Evolutionary conservation across 2,888 invertebrate species (phyloP).

Genomic region (Rotaria magnacalcarata): DNA sequence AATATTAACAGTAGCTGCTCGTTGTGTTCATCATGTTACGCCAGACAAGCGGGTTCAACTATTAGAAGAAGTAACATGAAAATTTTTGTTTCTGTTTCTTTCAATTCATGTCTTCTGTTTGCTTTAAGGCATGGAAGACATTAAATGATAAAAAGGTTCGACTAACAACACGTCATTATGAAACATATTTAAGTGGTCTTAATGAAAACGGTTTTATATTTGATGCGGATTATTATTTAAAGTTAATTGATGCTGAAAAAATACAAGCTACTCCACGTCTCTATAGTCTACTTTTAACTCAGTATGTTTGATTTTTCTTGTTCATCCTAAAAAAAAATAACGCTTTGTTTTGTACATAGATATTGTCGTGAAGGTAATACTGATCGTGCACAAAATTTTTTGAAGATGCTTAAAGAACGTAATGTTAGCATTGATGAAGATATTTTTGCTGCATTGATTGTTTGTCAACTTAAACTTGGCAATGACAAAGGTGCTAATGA

Average conservation of each 20-base stretch:
- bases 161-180: constrained; percentile 30
- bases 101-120: not conserved
- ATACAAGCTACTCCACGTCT: constrained; percentile 27
- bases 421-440: constrained; percentile 18
- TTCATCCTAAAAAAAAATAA: not conserved
- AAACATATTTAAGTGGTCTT: constrained; percentile 35
- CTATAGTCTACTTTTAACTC: constrained; percentile 16
- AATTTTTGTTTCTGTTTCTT: not conserved
- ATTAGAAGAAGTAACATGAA: not conserved
- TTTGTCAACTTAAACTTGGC: constrained; percentile 28
- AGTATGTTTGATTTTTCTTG: not conserved
- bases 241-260: not conserved
- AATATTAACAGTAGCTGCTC: constrained; percentile 25
- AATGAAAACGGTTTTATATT: constrained; percentile 31
- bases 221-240: constrained; percentile 33
- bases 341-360: not conserved
- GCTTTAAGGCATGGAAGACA: not conserved
- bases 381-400: constrained; percentile 35
- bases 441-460: constrained; percentile 20
- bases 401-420: constrained; percentile 20
- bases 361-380: constrained; percentile 32
- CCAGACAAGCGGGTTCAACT: not conserved
- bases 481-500: constrained; percentile 35
- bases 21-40: not conserved
- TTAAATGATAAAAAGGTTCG: not conserved